These are phyloP conservation scores for Odontothrips loti DNA, from an alignment of 2,888 invertebrate species.

Conservation along the genomic window DNA sequence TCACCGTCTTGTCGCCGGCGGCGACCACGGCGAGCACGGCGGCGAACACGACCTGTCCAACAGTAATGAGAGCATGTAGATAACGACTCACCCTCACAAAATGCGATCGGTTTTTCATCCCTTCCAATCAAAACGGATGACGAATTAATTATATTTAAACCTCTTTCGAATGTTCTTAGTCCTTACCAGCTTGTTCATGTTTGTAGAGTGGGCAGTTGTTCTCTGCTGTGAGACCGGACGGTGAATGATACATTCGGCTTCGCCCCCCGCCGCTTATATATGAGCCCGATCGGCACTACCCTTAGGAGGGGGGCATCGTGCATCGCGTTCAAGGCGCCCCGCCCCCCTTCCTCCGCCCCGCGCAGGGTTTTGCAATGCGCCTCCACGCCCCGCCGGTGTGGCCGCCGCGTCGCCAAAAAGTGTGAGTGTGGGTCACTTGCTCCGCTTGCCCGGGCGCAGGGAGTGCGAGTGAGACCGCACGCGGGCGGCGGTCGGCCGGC, in stretches of 20 bases:
- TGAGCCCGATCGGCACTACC: background rate
- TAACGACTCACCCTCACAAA: background rate
- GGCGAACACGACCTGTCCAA: background rate
- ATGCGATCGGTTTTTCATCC: too few species aligned
- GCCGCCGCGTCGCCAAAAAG: background rate
- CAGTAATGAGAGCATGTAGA: background rate
- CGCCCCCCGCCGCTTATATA: background rate
- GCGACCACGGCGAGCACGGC: constrained; percentile 17
- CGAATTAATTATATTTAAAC: background rate
- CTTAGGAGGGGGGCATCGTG: background rate
- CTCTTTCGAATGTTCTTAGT: too few species aligned
- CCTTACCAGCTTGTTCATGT: constrained; percentile 16
- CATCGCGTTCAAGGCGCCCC: background rate
- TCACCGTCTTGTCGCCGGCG: constrained; percentile 13
- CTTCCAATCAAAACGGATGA: too few species aligned
- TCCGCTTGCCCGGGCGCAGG: too few species aligned
- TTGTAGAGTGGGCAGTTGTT: background rate
- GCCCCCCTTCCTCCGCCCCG: background rate
- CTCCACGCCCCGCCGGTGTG: background rate
- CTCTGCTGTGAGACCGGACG: background rate
- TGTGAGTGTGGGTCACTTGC: too few species aligned
- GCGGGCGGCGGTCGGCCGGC: background rate
- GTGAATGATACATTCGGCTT: background rate
- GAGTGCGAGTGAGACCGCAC: too few species aligned
- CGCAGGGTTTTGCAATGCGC: background rate